Evolutionary conservation across 2,797 vertebrate genomes (phyloP), one percentile per base, ranked within the genome.

Genomic region (Eidolon dupreanum): DNA sequence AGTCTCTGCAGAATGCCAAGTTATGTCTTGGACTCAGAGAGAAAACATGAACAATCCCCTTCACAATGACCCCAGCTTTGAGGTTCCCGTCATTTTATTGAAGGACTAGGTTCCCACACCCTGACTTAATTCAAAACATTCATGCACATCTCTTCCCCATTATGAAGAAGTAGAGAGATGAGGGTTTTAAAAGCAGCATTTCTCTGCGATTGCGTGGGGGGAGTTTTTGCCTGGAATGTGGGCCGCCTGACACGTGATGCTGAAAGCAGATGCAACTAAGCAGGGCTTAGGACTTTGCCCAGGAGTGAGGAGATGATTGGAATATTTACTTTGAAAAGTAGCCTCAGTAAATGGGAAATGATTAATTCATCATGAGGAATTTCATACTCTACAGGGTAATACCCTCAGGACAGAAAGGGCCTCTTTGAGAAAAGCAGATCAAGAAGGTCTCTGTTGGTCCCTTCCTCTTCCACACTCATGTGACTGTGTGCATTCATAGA

Each of bases 271-370:
- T 95, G 93, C 51, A 17, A 63, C 93, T 24, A 15, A 79, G 85
- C 88, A 31, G 78, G 63, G 84, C 77, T 93, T 73, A 68, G 78
- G 94, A 96, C 95, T 96, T 88, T 95, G 95, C 93, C 96, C 95
- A 89, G 92, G 88, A 94, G 82, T 95, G 82, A 92, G 82, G 91
- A 88, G 94, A 96, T 90, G 90, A 68, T 61, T 95, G 93, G 92
- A 88, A 92, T 96, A 96, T 97, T 98, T 97, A 90, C 94, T 98
- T 95, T 98, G 97, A 96, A 97, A 96, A 97, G 93, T 68, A 87
- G 84, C 66, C 91, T 93, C 71, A 0, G 15, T 88, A 71, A 78
- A 92, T 96, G 93, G 97, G 96, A 96, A 98, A 94, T 97, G 96
- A 97, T 97, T 97, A 97, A 97, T 97, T 97, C 97, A 65, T 88